These are phyloP conservation scores for Pangasius mekongensis DNA, from an alignment of 2,797 vertebrate species.

Conservation along the genomic window DNA sequence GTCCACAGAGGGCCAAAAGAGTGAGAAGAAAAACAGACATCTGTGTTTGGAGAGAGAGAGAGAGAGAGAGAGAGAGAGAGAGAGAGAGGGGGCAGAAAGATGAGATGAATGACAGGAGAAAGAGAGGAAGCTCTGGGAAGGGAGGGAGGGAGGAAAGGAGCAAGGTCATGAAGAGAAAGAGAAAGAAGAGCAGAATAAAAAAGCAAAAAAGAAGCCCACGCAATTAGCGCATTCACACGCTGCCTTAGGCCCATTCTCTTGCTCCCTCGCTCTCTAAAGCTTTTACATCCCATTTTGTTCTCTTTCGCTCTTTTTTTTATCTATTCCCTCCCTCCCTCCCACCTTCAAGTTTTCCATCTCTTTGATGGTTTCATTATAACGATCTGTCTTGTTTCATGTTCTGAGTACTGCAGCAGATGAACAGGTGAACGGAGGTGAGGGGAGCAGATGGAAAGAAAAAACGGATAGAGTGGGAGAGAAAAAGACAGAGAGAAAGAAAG, in stretches of 20 bases:
- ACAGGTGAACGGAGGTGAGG: conserved; percentile 56
- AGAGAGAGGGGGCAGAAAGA: conserved; percentile 40
- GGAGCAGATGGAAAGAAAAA: conserved; percentile 45
- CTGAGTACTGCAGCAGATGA: conserved; percentile 70
- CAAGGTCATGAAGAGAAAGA: conserved; percentile 45
- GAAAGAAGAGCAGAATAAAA: conserved; percentile 21
- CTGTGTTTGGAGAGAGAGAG: conserved; percentile 47
- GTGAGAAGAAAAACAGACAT: conserved; percentile 49
- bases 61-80: conserved; percentile 41
- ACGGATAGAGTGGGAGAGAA: conserved; percentile 32
- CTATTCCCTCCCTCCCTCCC: conserved; percentile 45
- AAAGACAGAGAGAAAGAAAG: conserved; percentile 37
- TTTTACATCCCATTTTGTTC: conserved; percentile 46
- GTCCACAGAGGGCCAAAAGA: background rate
- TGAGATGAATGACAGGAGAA: conserved; percentile 38
- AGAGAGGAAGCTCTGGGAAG: conserved; percentile 37
- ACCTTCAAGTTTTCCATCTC: conserved; percentile 37
- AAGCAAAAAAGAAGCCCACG: conserved; percentile 42
- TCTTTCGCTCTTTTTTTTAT: conserved; percentile 48
- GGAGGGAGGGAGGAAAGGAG: conserved; percentile 31
- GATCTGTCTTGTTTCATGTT: conserved; percentile 61
- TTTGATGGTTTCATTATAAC: conserved; percentile 55
- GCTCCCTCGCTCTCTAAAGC: conserved; percentile 32
- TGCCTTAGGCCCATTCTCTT: conserved; percentile 29
- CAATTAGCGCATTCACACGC: conserved; percentile 49